Base-by-base conservation (phyloP, 2,797 vertebrate species). In the Erpetoichthys calabaricus region DNA sequence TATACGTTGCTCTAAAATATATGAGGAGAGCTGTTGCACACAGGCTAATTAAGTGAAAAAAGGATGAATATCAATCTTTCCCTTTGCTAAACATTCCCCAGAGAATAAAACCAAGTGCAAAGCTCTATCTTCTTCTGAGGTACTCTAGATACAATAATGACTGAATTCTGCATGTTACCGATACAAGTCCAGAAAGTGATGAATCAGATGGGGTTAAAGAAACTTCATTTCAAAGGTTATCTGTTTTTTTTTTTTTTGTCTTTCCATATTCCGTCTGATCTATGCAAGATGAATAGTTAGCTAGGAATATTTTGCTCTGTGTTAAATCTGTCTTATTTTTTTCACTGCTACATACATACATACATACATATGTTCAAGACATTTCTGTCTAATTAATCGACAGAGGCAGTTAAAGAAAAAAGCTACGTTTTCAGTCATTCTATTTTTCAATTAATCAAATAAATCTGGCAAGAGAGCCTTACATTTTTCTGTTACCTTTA, bases 1-100 rank as follows among this genome's bases (percentile, higher is more conserved):
- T 25, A 25, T 1, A 25, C 2, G 25, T 25, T 25, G 25, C 25
- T 25, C 25, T 25, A 25, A 25, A 25, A 25, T 25, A 25, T 25
- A 25, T 25, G 25, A 25, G 25, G 25, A 25, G 25, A 25, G 25
- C 25, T 25, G 25, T 25, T 25, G 2, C 25, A 25, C 25, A 69
- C 71, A 75, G 73, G 75, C 76, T 81, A 84, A 84, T 83, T 83
- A 80, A 78, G 73, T 72, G 73, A 76, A 77, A 79, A 71, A 68
- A 72, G 76, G 75, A 67, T 70, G 66, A 72, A 72, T 75, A 80
- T 84, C 79, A 78, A 84, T 82, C 77, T 6, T 46, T 55, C 51
- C 57, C 44, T 60, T 45, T 57, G 54, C 47, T 51, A 42, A 41
- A 49, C 42, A 55, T 45, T 64, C 63, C 60, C 44, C 9, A 50